Evolutionary conservation across 2,113 vertebrate genomes (phyloP), one percentile per base, ranked within the genome.

Genomic region (Actenoides hombroni): DNA sequence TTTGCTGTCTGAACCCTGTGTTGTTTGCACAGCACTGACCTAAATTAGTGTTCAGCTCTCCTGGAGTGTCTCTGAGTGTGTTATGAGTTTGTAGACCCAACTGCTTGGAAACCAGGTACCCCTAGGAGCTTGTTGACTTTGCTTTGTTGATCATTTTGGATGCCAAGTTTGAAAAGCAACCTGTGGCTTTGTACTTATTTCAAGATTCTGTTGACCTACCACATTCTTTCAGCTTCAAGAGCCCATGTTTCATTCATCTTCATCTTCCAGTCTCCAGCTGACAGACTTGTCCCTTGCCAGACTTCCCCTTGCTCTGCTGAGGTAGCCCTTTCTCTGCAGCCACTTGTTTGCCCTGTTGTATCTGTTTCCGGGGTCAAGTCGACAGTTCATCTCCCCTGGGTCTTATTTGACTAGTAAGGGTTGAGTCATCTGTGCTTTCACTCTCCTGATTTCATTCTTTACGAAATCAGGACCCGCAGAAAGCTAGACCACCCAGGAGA

Each of bases 391-490:
- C 28, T 88, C 29, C 33, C 15, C 26, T 29, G 46, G 3, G 29
- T 88, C 39, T 61, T 83, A 31, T 94, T 92, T 3, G 2, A 21
- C 31, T 18, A 29, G 12, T 33, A 71, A 86, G 12, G 8, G 8
- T 77, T 93, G 39, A 33, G 10, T 90, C 64, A 31, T 81, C 61
- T 76, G 42, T 60, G 48, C 31, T 71, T 95, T 93, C 6, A 2
- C 19, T 90, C 28, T 28, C 29, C 39, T 71, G 17, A 44, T 83
- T 76, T 65, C 53, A 61, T 73, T 70, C 25, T 74, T 79, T 56
- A 33, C 2, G 4, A 60, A 54, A 51, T 0, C 4, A 0, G 40
- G 31, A n/a, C 53, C 39, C 0, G 0, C 25, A 48, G 82, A 33
- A 53, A 3, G 25, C 23, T 25, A 40, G 37, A 39, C 33, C 51